Evolutionary conservation across 1,140 invertebrate species (phyloP).

Genomic region (Drosophila rufa): DNA sequence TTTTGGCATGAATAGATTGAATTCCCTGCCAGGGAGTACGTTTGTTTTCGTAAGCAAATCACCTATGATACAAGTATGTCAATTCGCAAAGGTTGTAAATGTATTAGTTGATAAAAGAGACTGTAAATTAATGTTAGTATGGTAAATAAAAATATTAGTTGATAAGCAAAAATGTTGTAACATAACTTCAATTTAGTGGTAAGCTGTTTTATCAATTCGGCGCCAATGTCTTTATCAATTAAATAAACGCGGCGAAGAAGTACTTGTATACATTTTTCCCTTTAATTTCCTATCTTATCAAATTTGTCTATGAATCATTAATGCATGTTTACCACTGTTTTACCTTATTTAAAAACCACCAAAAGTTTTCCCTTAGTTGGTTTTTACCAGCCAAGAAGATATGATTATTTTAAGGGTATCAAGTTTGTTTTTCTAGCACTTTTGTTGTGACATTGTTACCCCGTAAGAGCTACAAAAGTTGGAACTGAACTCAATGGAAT

Average conservation of each 20-base stretch:
- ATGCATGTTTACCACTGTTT: slow-evolving; percentile 10
- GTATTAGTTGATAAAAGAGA: no score
- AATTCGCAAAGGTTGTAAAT: background rate
- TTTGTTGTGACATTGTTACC: background rate
- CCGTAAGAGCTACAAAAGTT: background rate
- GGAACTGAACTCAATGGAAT: background rate
- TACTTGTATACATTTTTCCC: no score
- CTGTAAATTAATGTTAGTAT: background rate
- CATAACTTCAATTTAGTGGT: background rate
- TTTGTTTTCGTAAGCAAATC: background rate
- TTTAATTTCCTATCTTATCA: slow-evolving; percentile 12
- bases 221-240: background rate
- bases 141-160: background rate
- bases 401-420: background rate
- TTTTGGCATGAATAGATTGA: slow-evolving; percentile 14
- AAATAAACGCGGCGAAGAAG: background rate
- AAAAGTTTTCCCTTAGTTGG: background rate
- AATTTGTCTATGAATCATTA: background rate
- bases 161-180: background rate
- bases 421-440: background rate
- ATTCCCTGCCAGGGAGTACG: background rate
- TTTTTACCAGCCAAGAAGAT: background rate
- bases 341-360: background rate
- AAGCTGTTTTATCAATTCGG: background rate
- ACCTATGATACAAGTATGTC: background rate